Evolutionary conservation across 2,797 vertebrate species (phyloP), one percentile per base, ranked within the genome.

Genomic region (Botia almorhae): DNA sequence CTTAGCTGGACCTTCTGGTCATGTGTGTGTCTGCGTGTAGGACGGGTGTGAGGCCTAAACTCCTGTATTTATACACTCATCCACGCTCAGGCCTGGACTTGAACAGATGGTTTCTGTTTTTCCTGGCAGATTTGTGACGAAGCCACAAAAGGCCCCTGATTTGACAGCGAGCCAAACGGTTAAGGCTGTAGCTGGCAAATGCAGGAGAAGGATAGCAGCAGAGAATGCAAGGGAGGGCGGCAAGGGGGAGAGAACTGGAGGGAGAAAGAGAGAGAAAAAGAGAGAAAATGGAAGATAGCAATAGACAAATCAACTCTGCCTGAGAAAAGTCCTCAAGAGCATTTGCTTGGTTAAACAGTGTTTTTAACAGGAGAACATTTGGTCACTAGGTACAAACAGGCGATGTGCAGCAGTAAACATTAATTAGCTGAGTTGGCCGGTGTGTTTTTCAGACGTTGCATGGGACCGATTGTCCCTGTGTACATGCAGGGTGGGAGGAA

Each of bases 61-160:
- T 93, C 85, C 21, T 89, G 89, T 82, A 89, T 84, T 92, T 93
- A 92, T 87, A 87, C 86, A 81, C 91, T 89, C 88, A 90, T 89
- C 89, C 85, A 87, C 82, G 78, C 91, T 92, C 88, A 90, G 91
- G 91, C 85, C 81, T 84, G 65, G 88, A 86, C 80, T 55, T 75
- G 77, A 92, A 91, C 94, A 95, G 93, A 94, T 94, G 94, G 91
- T 94, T 94, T 89, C 81, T 93, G 92, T 95, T 96, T 96, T 95
- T 92, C 92, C 93, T 92, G 91, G 88, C 92, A 93, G 93, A 95
- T 94, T 94, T 94, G 92, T 88, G 92, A 95, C 91, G 88, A 89
- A 93, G 93, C 93, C 92, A 93, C 92, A 93, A 92, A 92, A 92
- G 93, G 92, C 93, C 93, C 90, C 91, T 87, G 90, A 90, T 92